phyloP scores from a whole-genome alignment of 2,888 invertebrate genomes.

The Drosophila tripunctata region DNA sequence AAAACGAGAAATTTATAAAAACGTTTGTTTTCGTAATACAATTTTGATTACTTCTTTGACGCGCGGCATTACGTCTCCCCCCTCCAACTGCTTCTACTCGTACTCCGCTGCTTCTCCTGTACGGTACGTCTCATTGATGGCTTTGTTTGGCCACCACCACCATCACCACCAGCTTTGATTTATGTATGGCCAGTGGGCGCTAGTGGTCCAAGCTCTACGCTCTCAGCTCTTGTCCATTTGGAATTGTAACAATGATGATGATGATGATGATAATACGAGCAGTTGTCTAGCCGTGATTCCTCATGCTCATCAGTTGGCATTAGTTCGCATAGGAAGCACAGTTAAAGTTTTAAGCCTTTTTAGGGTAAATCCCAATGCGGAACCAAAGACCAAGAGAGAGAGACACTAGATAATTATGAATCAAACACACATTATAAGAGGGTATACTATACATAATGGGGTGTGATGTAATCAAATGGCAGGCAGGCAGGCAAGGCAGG shows the following conservation, averaged over 20 bases:
- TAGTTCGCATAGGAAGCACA: constrained; percentile 39
- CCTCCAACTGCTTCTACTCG: not conserved
- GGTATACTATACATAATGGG: not conserved
- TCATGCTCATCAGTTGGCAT: constrained; percentile 38
- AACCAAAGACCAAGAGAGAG: constrained; percentile 36
- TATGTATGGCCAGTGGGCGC: constrained; percentile 50
- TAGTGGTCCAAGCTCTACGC: constrained; percentile 13
- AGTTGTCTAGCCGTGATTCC: constrained; percentile 37
- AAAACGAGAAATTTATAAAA: constrained; percentile 62
- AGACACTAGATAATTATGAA: constrained; percentile 24
- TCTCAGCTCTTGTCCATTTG: constrained; percentile 58
- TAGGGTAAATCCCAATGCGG: constrained; percentile 59
- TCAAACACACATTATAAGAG: constrained; percentile 13
- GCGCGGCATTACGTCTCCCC: constrained; percentile 45
- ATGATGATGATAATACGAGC: constrained; percentile 43
- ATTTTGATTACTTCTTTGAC: constrained; percentile 78
- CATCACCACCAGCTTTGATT: constrained; percentile 37
- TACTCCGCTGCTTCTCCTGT: not conserved
- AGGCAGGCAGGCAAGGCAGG: too few relatives aligned
- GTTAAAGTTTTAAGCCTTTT: constrained; percentile 12
- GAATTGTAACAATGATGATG: constrained; percentile 68
- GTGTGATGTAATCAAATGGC: constrained; percentile 21
- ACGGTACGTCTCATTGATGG: constrained; percentile 60
- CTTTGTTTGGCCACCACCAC: constrained; percentile 61
- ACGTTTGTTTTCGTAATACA: constrained; percentile 79